Evolutionary conservation across 2,888 invertebrate species (phyloP).

Genomic region (Aplocera efformata): DNA sequence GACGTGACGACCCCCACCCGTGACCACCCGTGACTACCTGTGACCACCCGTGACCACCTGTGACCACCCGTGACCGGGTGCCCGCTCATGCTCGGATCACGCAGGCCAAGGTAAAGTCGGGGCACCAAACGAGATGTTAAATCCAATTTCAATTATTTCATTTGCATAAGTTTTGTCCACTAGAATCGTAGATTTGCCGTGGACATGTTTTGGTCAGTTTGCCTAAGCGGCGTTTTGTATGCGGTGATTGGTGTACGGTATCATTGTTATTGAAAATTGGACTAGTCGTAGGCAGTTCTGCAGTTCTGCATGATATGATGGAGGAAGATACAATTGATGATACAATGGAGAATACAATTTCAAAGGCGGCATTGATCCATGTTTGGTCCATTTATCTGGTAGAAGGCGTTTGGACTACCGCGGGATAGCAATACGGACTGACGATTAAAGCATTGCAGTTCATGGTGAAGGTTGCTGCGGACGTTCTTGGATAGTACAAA

Average conservation of each 20-base stretch:
- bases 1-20: conserved; percentile 32
- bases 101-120: conserved; percentile 67
- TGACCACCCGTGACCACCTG: conserved; percentile 36
- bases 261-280: conserved; percentile 51
- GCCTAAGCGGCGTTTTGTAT: conserved; percentile 50
- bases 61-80: conserved; percentile 33
- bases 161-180: conserved; percentile 43
- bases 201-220: conserved; percentile 31
- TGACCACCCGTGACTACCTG: conserved; percentile 29
- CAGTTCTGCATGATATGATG: no score
- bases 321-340: no score
- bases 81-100: conserved; percentile 23
- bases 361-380: no score
- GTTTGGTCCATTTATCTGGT: no score
- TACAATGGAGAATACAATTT: no score
- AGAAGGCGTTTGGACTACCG: no score
- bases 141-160: conserved; percentile 61
- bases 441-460: no score
- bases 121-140: conserved; percentile 72
- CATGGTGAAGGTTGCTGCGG: no score
- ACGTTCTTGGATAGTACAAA: no score
- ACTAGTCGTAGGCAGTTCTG: not conserved
- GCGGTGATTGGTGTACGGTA: conserved; percentile 51
- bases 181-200: conserved; percentile 35
- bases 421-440: no score